Evolutionary conservation across 2,113 vertebrate species (phyloP).

Genomic region (Cyanistes caeruleus): DNA sequence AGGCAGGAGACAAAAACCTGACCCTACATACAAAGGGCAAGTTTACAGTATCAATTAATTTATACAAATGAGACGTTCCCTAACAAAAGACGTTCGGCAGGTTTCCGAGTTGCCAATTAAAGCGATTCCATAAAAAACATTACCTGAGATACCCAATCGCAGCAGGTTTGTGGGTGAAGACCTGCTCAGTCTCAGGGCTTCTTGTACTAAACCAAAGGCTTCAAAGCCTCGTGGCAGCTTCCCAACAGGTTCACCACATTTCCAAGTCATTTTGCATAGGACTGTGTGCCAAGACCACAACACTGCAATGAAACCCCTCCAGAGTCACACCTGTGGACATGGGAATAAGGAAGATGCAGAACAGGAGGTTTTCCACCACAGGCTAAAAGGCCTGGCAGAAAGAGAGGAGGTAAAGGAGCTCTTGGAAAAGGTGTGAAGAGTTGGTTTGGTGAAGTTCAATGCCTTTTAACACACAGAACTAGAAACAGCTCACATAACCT

Average conservation of each 20-base stretch:
- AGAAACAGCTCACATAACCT: background rate
- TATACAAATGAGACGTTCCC: background rate
- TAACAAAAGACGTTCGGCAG: accelerated
- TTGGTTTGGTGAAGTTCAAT: background rate
- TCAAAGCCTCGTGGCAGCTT: background rate
- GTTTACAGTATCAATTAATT: background rate
- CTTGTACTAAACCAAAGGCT: background rate
- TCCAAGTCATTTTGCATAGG: accelerated
- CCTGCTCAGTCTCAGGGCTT: background rate
- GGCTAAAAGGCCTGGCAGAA: background rate
- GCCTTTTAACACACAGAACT: background rate
- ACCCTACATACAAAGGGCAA: background rate
- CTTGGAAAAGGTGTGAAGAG: background rate
- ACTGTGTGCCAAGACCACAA: background rate
- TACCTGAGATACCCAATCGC: background rate
- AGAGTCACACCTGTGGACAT: background rate
- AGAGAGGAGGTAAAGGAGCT: background rate
- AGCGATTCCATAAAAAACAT: accelerated
- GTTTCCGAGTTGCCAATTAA: accelerated
- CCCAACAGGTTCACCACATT: background rate
- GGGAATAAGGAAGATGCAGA: background rate
- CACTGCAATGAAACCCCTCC: background rate
- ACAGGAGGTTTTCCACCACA: background rate
- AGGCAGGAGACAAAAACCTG: background rate
- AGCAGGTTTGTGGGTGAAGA: background rate